phyloP scores from a whole-genome alignment of 2,797 vertebrate genomes.

The Myioborus miniatus region DNA sequence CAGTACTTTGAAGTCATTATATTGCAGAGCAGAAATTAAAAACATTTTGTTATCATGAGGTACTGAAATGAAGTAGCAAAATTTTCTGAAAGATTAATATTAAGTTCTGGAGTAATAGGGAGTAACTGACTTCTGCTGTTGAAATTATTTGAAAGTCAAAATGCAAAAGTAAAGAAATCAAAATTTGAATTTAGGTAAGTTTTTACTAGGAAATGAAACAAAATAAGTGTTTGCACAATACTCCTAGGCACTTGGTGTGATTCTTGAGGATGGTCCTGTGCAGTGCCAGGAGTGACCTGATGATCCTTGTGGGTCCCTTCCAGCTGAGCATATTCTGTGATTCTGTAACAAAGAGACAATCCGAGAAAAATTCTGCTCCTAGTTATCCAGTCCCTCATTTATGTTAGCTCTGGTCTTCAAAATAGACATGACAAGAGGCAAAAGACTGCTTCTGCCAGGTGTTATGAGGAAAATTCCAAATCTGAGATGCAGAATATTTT shows the following conservation, averaged over 20 bases:
- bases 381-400: background rate
- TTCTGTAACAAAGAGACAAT: background rate
- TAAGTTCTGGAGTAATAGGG: background rate
- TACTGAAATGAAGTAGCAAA: background rate
- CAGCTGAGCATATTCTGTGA: rapidly evolving
- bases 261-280: background rate
- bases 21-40: background rate
- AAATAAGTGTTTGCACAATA: background rate
- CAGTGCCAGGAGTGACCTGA: background rate
- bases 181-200: background rate
- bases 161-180: background rate
- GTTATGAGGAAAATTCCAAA: background rate
- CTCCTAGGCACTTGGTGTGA: background rate
- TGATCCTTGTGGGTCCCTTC: background rate
- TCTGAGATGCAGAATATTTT: background rate
- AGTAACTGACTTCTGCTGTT: background rate
- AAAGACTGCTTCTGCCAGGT: background rate
- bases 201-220: background rate
- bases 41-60: background rate
- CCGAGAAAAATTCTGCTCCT: background rate
- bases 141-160: background rate
- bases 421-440: background rate
- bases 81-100: background rate
- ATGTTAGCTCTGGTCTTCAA: background rate
- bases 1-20: background rate